Conservation (phyloP, 2,113 vertebrate genomes). For the Mionectes macconnelli region DNA sequence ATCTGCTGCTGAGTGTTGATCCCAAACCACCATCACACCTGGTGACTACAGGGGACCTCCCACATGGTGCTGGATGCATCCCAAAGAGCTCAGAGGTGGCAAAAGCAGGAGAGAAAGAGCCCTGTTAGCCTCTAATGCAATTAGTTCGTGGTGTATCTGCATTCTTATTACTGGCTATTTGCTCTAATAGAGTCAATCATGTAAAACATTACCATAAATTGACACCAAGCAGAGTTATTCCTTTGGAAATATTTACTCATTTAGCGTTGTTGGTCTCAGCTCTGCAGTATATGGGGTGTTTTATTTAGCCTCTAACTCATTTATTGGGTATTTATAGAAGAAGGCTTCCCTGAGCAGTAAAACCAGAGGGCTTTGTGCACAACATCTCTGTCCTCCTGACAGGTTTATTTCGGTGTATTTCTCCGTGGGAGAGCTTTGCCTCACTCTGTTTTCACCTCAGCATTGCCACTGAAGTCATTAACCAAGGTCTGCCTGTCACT, state of each 20-base stretch:
- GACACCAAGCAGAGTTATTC: constrained; percentile 35
- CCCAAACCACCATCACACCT: background rate
- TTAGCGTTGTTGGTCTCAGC: background rate
- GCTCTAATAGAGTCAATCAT: constrained; percentile 36
- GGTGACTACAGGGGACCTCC: background rate
- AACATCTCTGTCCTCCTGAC: constrained; percentile 21
- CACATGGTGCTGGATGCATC: background rate
- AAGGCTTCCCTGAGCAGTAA: constrained; percentile 33
- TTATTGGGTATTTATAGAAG: constrained; percentile 54
- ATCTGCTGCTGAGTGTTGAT: background rate
- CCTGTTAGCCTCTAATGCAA: background rate
- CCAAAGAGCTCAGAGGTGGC: background rate
- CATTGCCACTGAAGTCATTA: background rate
- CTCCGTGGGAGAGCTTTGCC: background rate
- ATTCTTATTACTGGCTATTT: constrained; percentile 35
- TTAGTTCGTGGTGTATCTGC: constrained; percentile 1
- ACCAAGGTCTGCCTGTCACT: background rate
- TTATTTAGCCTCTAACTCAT: constrained; percentile 53
- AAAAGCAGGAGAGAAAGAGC: background rate
- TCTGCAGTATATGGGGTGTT: background rate
- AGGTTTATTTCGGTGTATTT: constrained; percentile 51
- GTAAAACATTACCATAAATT: constrained; percentile 44
- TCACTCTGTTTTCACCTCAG: background rate
- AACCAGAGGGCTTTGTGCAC: background rate
- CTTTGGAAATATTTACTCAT: constrained; percentile 12